phyloP scores from a whole-genome alignment of 1,140 invertebrate species.

The Nebria ingens region DNA sequence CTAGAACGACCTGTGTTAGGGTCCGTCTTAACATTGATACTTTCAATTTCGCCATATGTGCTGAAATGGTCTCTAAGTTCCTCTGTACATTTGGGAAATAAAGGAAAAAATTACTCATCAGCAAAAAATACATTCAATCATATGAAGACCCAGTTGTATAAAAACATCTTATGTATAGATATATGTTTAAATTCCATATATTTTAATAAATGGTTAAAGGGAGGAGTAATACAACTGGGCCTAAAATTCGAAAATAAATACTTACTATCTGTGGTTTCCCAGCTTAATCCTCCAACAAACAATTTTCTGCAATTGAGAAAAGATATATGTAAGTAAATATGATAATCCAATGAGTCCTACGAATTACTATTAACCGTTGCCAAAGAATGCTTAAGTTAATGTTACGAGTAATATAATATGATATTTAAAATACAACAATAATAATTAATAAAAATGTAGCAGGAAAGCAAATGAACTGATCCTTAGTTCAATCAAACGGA shows the following conservation, averaged over 20 bases:
- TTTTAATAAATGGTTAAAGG: too few relatives aligned
- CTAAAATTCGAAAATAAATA: slow-evolving; percentile 26
- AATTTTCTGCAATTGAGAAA: slow-evolving; percentile 79
- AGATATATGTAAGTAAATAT: slow-evolving; percentile 24
- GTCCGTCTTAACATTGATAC: slow-evolving; percentile 90
- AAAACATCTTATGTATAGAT: not conserved
- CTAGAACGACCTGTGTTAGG: slow-evolving; percentile 78
- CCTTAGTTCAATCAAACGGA: slow-evolving; percentile 30
- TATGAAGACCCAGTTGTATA: not conserved
- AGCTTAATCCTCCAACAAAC: slow-evolving; percentile 94
- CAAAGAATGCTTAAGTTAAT: slow-evolving; percentile 26
- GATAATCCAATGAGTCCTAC: slow-evolving; percentile 23
- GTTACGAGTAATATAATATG: slow-evolving; percentile 18
- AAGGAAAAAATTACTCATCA: too few relatives aligned
- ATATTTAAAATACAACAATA: slow-evolving; percentile 17
- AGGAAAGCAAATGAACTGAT: slow-evolving; percentile 25
- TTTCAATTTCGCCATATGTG: slow-evolving; percentile 83
- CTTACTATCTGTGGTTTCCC: slow-evolving; percentile 97
- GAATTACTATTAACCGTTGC: slow-evolving; percentile 21
- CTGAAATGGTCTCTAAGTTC: slow-evolving; percentile 85
- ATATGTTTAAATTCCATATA: too few relatives aligned
- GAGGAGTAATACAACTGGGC: too few relatives aligned
- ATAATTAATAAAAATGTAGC: slow-evolving; percentile 16
- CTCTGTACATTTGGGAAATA: slow-evolving; percentile 69
- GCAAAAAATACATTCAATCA: slow-evolving; percentile 10